Evolutionary conservation across 2,888 invertebrate genomes (phyloP), one percentile per base, ranked within the genome.

Genomic region (Macaria liturata): DNA sequence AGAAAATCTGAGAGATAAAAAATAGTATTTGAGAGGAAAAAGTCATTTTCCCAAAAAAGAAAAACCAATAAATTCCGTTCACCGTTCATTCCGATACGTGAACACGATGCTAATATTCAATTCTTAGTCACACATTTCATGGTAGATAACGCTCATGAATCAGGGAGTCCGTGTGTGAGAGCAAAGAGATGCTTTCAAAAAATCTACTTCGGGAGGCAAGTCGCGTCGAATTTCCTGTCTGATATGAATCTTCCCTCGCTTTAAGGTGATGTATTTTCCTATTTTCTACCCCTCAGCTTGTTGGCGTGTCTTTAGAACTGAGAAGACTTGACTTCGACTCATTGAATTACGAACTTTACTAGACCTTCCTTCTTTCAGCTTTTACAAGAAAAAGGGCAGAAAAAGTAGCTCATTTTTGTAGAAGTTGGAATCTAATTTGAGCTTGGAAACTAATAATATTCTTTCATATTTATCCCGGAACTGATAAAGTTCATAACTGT

Each of bases 221-320:
- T 85, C 83, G 84, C 84, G 79, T 86, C 82, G 89, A 91, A 91
- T 91, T 91, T 91, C 91, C 91, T 89, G 90, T 73, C 73, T 75
- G 91, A 91, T 91, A 91, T 84, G 89, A 88, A 91, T 91, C 91
- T 91, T 90, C 91, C 90, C 89, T 90, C 88, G 85, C 80, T 90
- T 90, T 87, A 88, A 90, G 91, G 90, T 91, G 91, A 91, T 91
- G 89, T 91, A 91, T 91, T 89, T 88, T 86, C 86, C 84, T 85
- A 88, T 90, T 68, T 88, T 84, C 83, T 83, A 81, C 86, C 88
- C 86, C 82, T 71, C 62, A 67, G 71, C 69, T 74, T 70, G 72
- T 71, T 68, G 67, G 66, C 70, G 71, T 64, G 66, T 68, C 71
- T 70, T 72, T 69, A 65, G 69, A 69, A 67, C 65, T 70, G 62